Evolutionary conservation across 2,797 vertebrate species (phyloP).

Genomic region (Acestrorhynchus altus): DNA sequence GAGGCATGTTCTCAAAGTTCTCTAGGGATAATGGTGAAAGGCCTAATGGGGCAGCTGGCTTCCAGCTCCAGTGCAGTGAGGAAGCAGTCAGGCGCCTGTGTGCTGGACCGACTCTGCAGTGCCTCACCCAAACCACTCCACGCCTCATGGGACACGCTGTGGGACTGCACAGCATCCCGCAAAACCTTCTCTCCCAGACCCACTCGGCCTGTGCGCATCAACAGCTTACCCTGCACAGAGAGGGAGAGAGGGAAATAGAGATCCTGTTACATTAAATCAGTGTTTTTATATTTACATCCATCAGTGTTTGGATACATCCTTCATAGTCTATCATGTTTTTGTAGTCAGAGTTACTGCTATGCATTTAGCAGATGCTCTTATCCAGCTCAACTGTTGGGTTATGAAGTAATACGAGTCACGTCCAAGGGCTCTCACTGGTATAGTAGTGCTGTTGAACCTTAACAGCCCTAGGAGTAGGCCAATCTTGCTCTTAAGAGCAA

Average conservation of each 20-base stretch:
- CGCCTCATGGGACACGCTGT: conserved; percentile 89
- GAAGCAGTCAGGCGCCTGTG: conserved; percentile 92
- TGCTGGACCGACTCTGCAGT: conserved; percentile 84
- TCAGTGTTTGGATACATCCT: background rate
- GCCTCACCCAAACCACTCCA: conserved; percentile 95
- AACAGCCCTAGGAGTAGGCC: too few species aligned
- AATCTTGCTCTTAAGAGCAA: too few species aligned
- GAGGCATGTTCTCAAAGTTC: conserved; percentile 80
- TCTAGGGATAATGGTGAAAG: conserved; percentile 92
- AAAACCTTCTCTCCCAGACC: conserved; percentile 92
- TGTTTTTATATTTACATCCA: background rate
- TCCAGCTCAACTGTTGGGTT: too few species aligned
- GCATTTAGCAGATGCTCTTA: background rate
- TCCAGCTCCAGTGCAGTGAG: conserved; percentile 93
- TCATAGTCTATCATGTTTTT: background rate
- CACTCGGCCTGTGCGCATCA: conserved; percentile 84
- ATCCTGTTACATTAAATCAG: background rate
- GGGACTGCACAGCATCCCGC: conserved; percentile 86
- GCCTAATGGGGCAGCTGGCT: conserved; percentile 90
- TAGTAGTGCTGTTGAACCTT: too few species aligned
- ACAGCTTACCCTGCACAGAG: conserved; percentile 82
- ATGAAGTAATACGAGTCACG: too few species aligned
- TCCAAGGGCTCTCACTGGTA: too few species aligned
- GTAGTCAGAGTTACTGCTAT: background rate
- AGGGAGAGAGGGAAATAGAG: background rate